Evolutionary conservation across 2,797 vertebrate species (phyloP).

Genomic region (Megaceryle alcyon): DNA sequence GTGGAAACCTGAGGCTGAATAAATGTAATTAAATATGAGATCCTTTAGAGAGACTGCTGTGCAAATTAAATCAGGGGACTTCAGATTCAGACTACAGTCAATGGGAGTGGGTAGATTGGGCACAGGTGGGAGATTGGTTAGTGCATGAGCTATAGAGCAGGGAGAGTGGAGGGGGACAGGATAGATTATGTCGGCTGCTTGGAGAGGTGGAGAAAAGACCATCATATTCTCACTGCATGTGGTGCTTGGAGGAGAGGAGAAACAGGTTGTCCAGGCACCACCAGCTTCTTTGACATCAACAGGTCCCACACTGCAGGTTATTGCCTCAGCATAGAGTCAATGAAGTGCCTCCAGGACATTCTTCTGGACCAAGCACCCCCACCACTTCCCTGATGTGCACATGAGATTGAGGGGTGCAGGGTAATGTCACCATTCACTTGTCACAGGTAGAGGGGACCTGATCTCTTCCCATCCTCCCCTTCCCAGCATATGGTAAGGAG

Average conservation of each 20-base stretch:
- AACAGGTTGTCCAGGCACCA: too few relatives aligned
- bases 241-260: neutral
- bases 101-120: neutral
- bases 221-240: neutral
- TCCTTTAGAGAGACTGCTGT: neutral
- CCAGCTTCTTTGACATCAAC: neutral
- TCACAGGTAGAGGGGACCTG: neutral
- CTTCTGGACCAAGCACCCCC: neutral
- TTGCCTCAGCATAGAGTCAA: neutral
- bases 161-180: neutral
- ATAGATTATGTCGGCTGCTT: neutral
- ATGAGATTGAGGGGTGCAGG: neutral
- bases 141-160: neutral
- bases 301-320: accelerated
- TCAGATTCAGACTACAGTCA: neutral
- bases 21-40: neutral
- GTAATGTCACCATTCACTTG: neutral
- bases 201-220: neutral
- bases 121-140: neutral
- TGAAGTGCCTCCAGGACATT: neutral
- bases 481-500: neutral
- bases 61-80: neutral
- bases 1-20: neutral
- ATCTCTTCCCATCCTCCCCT: neutral
- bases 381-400: neutral